Conservation (phyloP, 92 coral and sea anemone species). For the Pocillopora meandrina region DNA sequence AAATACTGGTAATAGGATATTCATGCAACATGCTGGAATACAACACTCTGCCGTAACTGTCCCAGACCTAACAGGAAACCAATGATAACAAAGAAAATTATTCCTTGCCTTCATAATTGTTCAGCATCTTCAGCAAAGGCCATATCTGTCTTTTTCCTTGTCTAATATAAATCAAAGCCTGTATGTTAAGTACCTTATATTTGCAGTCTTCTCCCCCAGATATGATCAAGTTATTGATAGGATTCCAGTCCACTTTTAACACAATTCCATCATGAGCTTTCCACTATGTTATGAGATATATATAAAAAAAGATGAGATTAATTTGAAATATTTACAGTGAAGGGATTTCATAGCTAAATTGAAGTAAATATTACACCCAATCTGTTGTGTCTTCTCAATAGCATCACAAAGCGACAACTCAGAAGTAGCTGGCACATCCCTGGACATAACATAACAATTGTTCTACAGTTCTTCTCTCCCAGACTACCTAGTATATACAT, state of each 20-base stretch:
- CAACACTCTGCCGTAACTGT: conserved; percentile 91
- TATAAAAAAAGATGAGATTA: background rate
- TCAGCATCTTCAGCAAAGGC: no score
- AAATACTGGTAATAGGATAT: conserved; percentile 91
- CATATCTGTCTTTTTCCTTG: no score
- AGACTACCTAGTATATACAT: no score
- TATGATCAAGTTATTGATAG: conserved; percentile 90
- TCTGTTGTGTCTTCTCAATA: no score
- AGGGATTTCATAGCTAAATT: no score
- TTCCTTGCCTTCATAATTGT: no score
- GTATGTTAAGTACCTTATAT: conserved; percentile 67
- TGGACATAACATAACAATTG: no score
- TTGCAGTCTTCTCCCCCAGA: conserved; percentile 99
- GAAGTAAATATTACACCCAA: no score
- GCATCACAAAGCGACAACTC: no score
- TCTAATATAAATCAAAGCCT: no score
- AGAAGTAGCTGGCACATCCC: no score
- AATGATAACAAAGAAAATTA: background rate
- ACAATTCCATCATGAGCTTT: conserved; percentile 96
- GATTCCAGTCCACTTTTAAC: conserved; percentile 97
- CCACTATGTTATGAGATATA: conserved; percentile 65
- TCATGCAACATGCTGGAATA: conserved; percentile 92
- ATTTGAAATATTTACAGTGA: background rate
- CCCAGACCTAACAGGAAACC: conserved; percentile 81
- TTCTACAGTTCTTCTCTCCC: no score